phyloP scores from a whole-genome alignment of 2,888 invertebrate species.

The Atethmia centrago region DNA sequence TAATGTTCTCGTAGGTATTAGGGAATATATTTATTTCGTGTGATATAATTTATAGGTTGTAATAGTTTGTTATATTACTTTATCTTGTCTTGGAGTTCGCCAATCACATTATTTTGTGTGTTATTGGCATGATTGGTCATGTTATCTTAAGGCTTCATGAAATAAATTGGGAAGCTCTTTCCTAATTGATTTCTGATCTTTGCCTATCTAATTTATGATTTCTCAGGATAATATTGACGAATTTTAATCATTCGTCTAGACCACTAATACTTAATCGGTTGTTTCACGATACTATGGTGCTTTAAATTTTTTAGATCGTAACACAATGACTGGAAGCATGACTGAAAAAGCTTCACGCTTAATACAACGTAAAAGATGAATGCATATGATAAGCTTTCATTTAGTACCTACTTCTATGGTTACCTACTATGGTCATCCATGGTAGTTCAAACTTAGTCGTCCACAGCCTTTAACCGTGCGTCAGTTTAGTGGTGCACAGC shows the following conservation, averaged over 20 bases:
- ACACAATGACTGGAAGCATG: background rate
- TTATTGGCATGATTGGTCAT: background rate
- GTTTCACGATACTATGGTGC: background rate
- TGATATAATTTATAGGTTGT: slow-evolving; percentile 3
- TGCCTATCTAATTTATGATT: background rate
- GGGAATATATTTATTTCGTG: slow-evolving; percentile 22
- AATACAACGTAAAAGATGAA: background rate
- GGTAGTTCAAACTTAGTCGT: background rate
- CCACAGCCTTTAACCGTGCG: background rate
- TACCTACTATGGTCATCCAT: background rate
- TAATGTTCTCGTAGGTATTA: slow-evolving; percentile 34
- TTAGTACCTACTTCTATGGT: background rate
- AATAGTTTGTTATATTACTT: background rate
- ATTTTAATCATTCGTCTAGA: background rate
- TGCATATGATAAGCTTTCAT: background rate
- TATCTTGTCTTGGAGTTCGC: background rate
- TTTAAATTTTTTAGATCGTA: background rate
- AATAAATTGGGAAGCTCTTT: background rate
- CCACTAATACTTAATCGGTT: background rate
- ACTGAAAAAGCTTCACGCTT: background rate
- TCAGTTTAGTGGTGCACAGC: too few relatives aligned
- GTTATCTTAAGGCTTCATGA: slow-evolving; percentile 25
- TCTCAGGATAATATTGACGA: background rate
- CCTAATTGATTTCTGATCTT: background rate
- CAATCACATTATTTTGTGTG: background rate